These are phyloP conservation scores for Heliconius charithonia DNA, from an alignment of 2,888 invertebrate species.

Conservation along the genomic window DNA sequence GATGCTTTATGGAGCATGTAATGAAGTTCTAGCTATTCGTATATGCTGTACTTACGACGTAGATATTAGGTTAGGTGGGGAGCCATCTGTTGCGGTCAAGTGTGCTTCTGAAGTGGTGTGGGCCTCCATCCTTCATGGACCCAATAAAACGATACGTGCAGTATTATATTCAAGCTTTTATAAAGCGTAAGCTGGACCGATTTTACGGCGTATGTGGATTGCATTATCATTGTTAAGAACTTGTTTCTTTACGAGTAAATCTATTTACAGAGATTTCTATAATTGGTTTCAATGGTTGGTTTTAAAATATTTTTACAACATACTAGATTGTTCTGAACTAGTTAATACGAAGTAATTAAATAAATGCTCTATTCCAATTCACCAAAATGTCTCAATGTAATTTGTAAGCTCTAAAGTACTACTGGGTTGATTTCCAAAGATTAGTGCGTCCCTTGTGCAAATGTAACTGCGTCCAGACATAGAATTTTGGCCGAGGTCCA, in stretches of 20 bases:
- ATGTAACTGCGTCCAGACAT: slow-evolving; percentile 72
- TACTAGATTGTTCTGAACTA: not conserved
- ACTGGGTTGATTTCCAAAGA: slow-evolving; percentile 56
- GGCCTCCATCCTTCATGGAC: slow-evolving; percentile 66
- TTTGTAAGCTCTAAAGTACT: slow-evolving; percentile 47
- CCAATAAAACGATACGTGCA: slow-evolving; percentile 62
- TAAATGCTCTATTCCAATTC: slow-evolving; percentile 23
- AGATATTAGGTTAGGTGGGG: slow-evolving; percentile 54
- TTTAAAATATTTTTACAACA: not conserved
- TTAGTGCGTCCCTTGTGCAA: slow-evolving; percentile 62
- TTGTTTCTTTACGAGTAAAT: not conserved
- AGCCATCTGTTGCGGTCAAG: slow-evolving; percentile 79
- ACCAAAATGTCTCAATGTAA: slow-evolving; percentile 48
- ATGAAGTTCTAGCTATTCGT: slow-evolving; percentile 37
- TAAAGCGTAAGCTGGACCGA: slow-evolving; percentile 32
- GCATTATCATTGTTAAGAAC: slow-evolving; percentile 2
- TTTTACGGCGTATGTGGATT: slow-evolving; percentile 27
- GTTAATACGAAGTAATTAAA: not conserved
- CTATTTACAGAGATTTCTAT: too few species aligned
- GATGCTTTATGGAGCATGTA: slow-evolving; percentile 36
- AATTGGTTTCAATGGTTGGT: not conserved
- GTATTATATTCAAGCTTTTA: slow-evolving; percentile 38
- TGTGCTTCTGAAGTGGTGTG: slow-evolving; percentile 66
- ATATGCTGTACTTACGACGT: slow-evolving; percentile 40
- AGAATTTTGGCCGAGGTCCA: slow-evolving; percentile 71